Percentiles rank a stretch among this genome's conserved stretches.
Evolutionary conservation across 2,113 vertebrate species (phyloP).

Genomic region (Lasiurus cinereus): DNA sequence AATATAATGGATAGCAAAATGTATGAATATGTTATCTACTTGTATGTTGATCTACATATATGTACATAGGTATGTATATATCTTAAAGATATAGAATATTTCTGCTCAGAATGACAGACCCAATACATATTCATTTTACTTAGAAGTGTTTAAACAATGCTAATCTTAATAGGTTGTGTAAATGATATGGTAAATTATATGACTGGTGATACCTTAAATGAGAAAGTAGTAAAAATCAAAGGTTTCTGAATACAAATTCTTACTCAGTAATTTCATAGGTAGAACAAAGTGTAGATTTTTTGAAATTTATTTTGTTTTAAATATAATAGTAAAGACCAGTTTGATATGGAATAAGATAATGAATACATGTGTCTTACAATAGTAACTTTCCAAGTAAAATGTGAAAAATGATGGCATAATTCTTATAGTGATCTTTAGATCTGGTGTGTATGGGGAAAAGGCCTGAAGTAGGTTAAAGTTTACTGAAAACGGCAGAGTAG

Average conservation of each 20-base stretch:
- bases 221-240: constrained; percentile 49
- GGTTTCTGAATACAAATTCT: constrained; percentile 49
- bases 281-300: constrained; percentile 38
- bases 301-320: constrained; percentile 60
- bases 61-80: not conserved
- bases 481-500: constrained; percentile 29
- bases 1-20: not conserved
- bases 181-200: constrained; percentile 37
- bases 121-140: constrained; percentile 31
- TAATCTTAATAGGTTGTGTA: constrained; percentile 48
- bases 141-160: not conserved
- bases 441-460: not conserved
- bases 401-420: constrained; percentile 42
- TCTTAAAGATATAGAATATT: constrained; percentile 10
- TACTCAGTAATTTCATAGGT: constrained; percentile 16
- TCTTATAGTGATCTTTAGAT: not conserved
- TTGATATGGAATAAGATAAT: constrained; percentile 29
- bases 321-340: constrained; percentile 1
- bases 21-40: not conserved
- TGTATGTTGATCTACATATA: not conserved
- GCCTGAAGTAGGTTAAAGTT: not conserved
- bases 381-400: constrained; percentile 53
- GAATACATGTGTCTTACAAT: not conserved
- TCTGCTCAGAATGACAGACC: not conserved
- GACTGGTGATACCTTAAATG: not conserved